phyloP scores from a whole-genome alignment of 1,140 invertebrate species.

The Tetragnatha versicolor region DNA sequence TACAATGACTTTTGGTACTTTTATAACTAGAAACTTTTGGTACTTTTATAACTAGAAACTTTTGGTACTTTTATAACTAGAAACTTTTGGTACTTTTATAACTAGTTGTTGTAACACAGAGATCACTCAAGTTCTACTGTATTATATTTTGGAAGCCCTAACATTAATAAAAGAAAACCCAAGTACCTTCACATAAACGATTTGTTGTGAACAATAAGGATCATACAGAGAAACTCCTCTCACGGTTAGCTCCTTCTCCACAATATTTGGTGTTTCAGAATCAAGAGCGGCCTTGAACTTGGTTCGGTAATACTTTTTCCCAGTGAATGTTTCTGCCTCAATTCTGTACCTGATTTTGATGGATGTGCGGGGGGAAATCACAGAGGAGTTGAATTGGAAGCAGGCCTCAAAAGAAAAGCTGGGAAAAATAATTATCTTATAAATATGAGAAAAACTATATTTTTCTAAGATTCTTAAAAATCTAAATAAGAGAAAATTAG shows the following conservation, averaged over 20 bases:
- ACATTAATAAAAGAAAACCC: background rate
- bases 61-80: too few relatives aligned
- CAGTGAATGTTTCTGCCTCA: constrained; percentile 80
- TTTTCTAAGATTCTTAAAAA: background rate
- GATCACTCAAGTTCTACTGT: too few relatives aligned
- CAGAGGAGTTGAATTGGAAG: constrained; percentile 75
- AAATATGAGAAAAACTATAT: background rate
- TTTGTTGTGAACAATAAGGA: constrained; percentile 75
- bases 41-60: too few relatives aligned
- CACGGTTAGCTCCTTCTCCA: constrained; percentile 61
- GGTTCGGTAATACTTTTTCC: constrained; percentile 82
- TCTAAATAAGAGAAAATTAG: constrained; percentile 10
- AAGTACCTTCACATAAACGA: constrained; percentile 77
- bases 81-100: background rate
- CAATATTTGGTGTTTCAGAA: constrained; percentile 61
- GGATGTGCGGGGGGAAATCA: constrained; percentile 29
- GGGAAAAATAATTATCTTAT: constrained; percentile 43
- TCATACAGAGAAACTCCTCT: constrained; percentile 27
- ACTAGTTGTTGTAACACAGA: background rate
- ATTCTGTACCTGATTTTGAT: constrained; percentile 76
- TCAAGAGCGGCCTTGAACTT: constrained; percentile 69
- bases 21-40: too few relatives aligned
- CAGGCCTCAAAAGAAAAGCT: constrained; percentile 88
- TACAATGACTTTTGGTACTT: too few relatives aligned
- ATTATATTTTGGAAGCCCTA: background rate